Evolutionary conservation across 2,797 vertebrate genomes (phyloP).

Genomic region (Mycteria americana): DNA sequence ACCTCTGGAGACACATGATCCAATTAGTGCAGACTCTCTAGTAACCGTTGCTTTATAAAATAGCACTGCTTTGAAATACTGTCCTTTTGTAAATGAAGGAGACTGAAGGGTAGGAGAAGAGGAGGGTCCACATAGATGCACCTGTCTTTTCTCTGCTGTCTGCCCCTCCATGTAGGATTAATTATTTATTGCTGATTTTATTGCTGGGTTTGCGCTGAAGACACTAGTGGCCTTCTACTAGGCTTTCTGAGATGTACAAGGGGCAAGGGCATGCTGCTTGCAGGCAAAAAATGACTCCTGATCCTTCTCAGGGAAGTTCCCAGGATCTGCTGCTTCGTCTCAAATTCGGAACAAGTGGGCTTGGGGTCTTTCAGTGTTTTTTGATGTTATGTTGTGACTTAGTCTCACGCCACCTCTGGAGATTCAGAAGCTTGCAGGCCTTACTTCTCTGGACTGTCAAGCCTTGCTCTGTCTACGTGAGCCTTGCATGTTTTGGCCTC

Average conservation of each 20-base stretch:
- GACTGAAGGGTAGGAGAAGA: neutral
- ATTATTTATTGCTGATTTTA: neutral
- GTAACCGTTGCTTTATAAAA: neutral
- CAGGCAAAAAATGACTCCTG: neutral
- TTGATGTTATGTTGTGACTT: neutral
- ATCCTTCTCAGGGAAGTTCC: neutral
- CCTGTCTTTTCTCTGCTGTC: neutral
- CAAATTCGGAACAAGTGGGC: neutral
- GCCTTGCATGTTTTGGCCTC: neutral
- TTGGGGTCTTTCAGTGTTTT: neutral
- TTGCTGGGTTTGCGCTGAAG: neutral
- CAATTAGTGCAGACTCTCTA: neutral
- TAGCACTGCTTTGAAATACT: neutral
- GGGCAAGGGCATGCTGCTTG: neutral
- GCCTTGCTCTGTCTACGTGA: neutral
- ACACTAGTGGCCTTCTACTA: neutral
- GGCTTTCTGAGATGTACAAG: neutral
- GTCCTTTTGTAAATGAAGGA: neutral
- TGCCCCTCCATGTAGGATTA: neutral
- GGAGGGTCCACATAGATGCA: rapidly evolving
- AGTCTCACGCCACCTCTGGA: neutral
- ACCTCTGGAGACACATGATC: neutral
- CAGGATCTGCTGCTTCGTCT: neutral
- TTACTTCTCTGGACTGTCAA: neutral
- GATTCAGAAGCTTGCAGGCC: neutral